Evolutionary conservation across 2,888 invertebrate species (phyloP).

Genomic region (Polyommatus icarus): DNA sequence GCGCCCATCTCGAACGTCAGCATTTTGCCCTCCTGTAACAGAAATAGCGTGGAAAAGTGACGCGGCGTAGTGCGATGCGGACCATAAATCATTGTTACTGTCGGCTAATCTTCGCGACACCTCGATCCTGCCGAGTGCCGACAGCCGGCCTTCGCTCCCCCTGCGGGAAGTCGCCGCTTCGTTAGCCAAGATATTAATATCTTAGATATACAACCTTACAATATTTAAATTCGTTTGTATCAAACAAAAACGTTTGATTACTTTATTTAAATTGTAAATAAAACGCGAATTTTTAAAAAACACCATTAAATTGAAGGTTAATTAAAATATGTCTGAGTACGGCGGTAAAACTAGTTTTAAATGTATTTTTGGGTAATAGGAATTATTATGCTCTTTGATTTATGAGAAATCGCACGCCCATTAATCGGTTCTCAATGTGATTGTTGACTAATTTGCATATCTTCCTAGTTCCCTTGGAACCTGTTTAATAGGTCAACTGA

Average conservation of each 20-base stretch:
- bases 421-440: neutral
- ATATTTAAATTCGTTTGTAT: neutral
- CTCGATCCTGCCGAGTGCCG: constrained; percentile 63
- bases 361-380: neutral
- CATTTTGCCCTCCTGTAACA: constrained; percentile 77
- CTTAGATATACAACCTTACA: constrained; percentile 34
- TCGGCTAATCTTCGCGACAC: constrained; percentile 60
- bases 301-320: neutral
- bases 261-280: neutral
- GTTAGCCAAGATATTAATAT: constrained; percentile 49
- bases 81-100: constrained; percentile 74
- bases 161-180: constrained; percentile 63
- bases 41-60: constrained; percentile 37
- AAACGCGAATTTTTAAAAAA: neutral
- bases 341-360: neutral
- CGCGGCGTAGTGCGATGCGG: constrained; percentile 29
- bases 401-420: too few species aligned
- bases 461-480: neutral
- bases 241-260: neutral
- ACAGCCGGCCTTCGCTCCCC: constrained; percentile 55
- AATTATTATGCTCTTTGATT: neutral
- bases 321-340: too few species aligned
- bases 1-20: constrained; percentile 79
- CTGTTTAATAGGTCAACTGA: neutral
- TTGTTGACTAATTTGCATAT: neutral